phyloP scores from a whole-genome alignment of 2,797 vertebrate species.

The Chiropotes sagulatus region DNA sequence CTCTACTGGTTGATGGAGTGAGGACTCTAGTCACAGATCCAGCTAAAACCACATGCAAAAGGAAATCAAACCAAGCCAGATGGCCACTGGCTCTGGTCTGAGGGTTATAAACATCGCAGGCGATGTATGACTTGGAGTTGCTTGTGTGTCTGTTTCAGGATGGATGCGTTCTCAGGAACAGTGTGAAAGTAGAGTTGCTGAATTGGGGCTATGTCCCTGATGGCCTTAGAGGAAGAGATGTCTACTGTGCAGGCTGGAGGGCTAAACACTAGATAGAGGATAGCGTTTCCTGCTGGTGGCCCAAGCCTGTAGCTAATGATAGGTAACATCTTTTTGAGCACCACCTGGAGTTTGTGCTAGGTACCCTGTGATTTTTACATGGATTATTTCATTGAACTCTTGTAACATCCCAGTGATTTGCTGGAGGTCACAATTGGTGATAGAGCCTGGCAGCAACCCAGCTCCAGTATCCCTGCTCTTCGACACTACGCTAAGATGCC shows the following conservation, averaged over 20 bases:
- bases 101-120: neutral
- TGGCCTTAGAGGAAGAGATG: neutral
- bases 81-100: neutral
- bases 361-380: neutral
- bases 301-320: neutral
- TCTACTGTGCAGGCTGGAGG: neutral
- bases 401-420: neutral
- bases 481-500: neutral
- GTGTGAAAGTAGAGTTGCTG: neutral
- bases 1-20: neutral
- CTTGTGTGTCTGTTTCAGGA: neutral
- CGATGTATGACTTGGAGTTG: slow-evolving; percentile 29
- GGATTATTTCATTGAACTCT: slow-evolving; percentile 12
- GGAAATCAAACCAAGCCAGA: neutral
- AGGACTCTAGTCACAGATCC: neutral
- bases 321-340: neutral
- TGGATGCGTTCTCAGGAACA: neutral
- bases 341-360: neutral
- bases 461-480: neutral
- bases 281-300: neutral
- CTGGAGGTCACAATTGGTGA: neutral
- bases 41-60: neutral
- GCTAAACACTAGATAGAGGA: neutral
- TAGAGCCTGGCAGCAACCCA: neutral
- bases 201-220: neutral